phyloP scores from a whole-genome alignment of 2,797 vertebrate genomes.

The Chaunax sp. region DNA sequence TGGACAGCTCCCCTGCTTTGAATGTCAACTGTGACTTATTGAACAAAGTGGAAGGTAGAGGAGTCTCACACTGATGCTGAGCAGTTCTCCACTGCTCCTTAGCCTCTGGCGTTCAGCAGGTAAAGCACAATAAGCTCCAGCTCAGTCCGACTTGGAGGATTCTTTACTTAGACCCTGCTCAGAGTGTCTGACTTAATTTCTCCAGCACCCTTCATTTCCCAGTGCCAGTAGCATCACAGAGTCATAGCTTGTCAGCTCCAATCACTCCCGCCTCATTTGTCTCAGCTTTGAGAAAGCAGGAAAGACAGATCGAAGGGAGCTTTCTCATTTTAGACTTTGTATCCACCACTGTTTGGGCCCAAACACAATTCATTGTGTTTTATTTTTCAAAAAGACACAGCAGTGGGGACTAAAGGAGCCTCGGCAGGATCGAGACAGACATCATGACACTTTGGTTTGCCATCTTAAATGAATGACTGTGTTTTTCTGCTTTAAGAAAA shows the following conservation, averaged over 20 bases:
- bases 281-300: slow-evolving; percentile 15
- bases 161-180: slow-evolving; percentile 72
- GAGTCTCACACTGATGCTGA: slow-evolving; percentile 54
- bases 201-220: slow-evolving; percentile 56
- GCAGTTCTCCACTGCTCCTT: slow-evolving; percentile 38
- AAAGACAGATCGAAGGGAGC: slow-evolving; percentile 15
- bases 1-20: slow-evolving; percentile 51
- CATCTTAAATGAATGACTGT: slow-evolving; percentile 38
- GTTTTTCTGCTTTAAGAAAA: slow-evolving; percentile 63
- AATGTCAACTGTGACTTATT: slow-evolving; percentile 69
- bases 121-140: slow-evolving; percentile 65
- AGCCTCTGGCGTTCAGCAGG: slow-evolving; percentile 60
- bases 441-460: slow-evolving; percentile 49
- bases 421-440: slow-evolving; percentile 19
- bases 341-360: slow-evolving; percentile 15
- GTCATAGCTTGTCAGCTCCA: slow-evolving; percentile 40
- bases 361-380: slow-evolving; percentile 48
- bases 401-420: slow-evolving; percentile 25
- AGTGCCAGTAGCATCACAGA: slow-evolving; percentile 10
- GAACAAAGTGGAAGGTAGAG: slow-evolving; percentile 43
- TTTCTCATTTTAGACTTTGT: slow-evolving; percentile 8
- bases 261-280: slow-evolving; percentile 49
- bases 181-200: slow-evolving; percentile 70
- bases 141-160: slow-evolving; percentile 62
- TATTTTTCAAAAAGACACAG: slow-evolving; percentile 35